Evolutionary conservation across 92 coral and sea anemone species (phyloP), one percentile per base, ranked within the genome.

Genomic region (Phenganax stokvisi): DNA sequence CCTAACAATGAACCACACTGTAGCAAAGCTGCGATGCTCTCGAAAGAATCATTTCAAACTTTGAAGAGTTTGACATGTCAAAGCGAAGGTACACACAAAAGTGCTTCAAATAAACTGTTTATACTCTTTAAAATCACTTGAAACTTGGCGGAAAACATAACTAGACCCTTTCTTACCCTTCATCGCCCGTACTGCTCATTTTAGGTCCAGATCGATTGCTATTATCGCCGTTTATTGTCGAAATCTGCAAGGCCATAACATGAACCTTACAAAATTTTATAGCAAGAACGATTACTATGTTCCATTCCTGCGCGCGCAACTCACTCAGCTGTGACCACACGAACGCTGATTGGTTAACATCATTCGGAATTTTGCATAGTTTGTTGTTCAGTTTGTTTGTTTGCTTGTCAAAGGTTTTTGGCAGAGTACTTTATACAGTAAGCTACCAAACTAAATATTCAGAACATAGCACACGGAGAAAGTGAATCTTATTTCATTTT

Each of bases 151-250:
- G 4, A 13, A 76, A 13, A 60, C 70, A 17, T 57, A 25, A 27
- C 15, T 15, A 59, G 37, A 60, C 1, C 81, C n/a, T 76, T n/a
- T 51, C 91, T 70, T 82, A 96, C 99, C 99, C 99, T 54, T 85
- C 93, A 74, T 96, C 99, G 75, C 92, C 96, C 56, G 89, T 96
- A 61, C 92, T 92, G 29, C 91, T 96, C 99, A 96, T 96, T 92
- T 92, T 90, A 37, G 83, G 27, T 0, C 2, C 83, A 7, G 88
- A 83, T 84, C 79, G 83, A 15, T 82, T 51, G 57, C 79, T 60
- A 82, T 75, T 86, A 75, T 89, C 85, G 69, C 89, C 91, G 84
- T 81, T 81, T 84, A 86, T 67, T 73, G 86, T 72, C 60, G 68
- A 83, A 90, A 84, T 87, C 88, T 84, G 97, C 86, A 86, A 80